phyloP scores from a whole-genome alignment of 2,113 vertebrate species.

The Tupaia chinensis region DNA sequence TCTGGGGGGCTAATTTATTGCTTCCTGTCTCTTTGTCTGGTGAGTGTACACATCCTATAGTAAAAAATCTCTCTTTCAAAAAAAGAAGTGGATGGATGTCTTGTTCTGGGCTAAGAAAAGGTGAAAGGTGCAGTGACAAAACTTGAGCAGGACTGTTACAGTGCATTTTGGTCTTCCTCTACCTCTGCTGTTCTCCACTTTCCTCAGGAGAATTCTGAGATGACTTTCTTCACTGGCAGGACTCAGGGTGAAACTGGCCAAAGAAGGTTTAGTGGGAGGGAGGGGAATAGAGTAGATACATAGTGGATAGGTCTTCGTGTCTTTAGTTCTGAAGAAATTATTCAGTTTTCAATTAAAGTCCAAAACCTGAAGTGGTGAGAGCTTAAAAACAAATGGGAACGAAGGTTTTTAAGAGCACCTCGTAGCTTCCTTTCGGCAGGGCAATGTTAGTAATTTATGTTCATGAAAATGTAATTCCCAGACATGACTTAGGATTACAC shows the following conservation, averaged over 20 bases:
- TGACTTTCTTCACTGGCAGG: not conserved
- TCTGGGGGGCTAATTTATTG: too few relatives aligned
- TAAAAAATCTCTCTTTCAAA: too few relatives aligned
- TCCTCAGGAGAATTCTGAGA: not conserved
- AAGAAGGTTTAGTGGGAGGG: not conserved
- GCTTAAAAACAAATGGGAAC: not conserved
- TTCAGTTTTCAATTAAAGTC: not conserved
- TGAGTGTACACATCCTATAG: too few relatives aligned
- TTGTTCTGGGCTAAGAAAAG: not conserved
- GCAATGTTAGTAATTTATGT: not conserved
- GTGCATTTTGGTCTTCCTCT: not conserved
- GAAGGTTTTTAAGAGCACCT: not conserved
- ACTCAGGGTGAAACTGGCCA: not conserved
- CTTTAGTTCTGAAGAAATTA: constrained; percentile 46
- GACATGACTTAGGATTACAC: not conserved
- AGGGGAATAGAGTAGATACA: not conserved
- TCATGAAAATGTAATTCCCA: not conserved
- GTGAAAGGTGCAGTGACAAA: not conserved
- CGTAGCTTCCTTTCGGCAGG: not conserved
- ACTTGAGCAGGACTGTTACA: not conserved
- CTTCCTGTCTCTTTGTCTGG: too few relatives aligned
- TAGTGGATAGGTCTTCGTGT: not conserved
- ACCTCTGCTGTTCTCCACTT: not conserved
- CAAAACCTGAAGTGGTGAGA: not conserved
- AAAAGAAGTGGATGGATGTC: not conserved